Evolutionary conservation across 2,888 invertebrate genomes (phyloP).

Genomic region (Chironomus riparius): DNA sequence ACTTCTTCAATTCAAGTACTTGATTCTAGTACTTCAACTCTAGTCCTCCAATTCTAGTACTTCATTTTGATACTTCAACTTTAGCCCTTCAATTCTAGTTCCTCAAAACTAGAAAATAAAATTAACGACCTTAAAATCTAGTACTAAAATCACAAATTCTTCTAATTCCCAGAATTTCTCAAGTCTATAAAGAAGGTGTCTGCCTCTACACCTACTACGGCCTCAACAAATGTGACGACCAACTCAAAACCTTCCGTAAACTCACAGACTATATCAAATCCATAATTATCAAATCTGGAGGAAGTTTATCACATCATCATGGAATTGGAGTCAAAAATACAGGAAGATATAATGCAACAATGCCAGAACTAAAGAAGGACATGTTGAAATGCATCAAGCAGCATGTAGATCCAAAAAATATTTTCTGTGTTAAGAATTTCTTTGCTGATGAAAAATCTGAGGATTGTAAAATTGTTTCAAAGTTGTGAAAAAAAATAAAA

Average conservation of each 20-base stretch:
- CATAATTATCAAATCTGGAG: slow-evolving; percentile 39
- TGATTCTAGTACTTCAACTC: too few relatives aligned
- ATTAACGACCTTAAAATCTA: too few relatives aligned
- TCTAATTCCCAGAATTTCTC: slow-evolving; percentile 59
- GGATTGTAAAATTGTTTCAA: too few relatives aligned
- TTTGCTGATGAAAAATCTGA: neutral
- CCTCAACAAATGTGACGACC: slow-evolving; percentile 40
- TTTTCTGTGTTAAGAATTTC: neutral
- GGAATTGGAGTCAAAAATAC: slow-evolving; percentile 60
- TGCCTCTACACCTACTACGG: slow-evolving; percentile 94
- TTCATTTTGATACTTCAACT: too few relatives aligned
- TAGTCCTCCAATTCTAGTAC: too few relatives aligned
- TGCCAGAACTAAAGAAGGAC: neutral
- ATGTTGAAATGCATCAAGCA: neutral
- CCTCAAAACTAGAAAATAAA: too few relatives aligned
- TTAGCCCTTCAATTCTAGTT: too few relatives aligned
- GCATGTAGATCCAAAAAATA: neutral
- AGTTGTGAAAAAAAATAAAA: too few relatives aligned
- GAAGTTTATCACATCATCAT: slow-evolving; percentile 91
- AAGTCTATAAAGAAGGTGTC: slow-evolving; percentile 94
- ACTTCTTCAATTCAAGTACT: too few relatives aligned
- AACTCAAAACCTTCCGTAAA: neutral
- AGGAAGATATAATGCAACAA: neutral
- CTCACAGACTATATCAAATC: slow-evolving; percentile 58
- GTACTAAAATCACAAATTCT: too few relatives aligned